These are phyloP conservation scores for Campoletis sonorensis DNA, from an alignment of 1,140 invertebrate species.

Conservation along the genomic window DNA sequence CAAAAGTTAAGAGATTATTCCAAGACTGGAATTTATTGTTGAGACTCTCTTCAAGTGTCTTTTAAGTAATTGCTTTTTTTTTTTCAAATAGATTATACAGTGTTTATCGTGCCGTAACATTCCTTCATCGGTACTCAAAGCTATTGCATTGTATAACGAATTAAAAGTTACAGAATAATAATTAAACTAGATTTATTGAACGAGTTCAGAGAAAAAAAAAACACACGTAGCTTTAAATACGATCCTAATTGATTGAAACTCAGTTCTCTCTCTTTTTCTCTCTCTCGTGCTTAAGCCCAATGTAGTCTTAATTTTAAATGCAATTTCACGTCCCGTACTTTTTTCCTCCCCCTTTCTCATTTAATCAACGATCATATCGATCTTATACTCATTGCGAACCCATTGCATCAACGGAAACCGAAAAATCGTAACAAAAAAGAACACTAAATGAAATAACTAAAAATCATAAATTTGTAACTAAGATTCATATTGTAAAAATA, in stretches of 20 bases:
- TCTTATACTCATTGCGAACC: neutral
- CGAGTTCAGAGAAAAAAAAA: neutral
- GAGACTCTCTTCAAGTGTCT: neutral
- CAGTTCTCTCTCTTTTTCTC: neutral
- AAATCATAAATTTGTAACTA: constrained; percentile 65
- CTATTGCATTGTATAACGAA: constrained; percentile 8
- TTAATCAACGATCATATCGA: neutral
- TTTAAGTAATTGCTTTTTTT: neutral
- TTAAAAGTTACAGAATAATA: neutral
- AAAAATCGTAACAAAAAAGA: neutral
- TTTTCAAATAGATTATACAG: neutral
- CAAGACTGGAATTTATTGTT: neutral
- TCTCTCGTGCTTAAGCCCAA: neutral
- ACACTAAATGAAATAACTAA: constrained; percentile 44
- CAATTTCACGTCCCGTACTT: neutral
- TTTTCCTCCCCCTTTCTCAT: neutral
- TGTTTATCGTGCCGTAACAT: constrained; percentile 18
- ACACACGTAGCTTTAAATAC: constrained; percentile 3
- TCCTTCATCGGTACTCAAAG: constrained; percentile 2
- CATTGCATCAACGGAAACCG: neutral
- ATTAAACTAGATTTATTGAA: constrained; percentile 12
- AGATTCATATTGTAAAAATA: constrained; percentile 68
- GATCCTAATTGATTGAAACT: constrained; percentile 3
- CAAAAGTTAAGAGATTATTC: neutral
- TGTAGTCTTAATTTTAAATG: neutral